phyloP scores from a whole-genome alignment of 2,888 invertebrate genomes.

The Nomada hirtipes region DNA sequence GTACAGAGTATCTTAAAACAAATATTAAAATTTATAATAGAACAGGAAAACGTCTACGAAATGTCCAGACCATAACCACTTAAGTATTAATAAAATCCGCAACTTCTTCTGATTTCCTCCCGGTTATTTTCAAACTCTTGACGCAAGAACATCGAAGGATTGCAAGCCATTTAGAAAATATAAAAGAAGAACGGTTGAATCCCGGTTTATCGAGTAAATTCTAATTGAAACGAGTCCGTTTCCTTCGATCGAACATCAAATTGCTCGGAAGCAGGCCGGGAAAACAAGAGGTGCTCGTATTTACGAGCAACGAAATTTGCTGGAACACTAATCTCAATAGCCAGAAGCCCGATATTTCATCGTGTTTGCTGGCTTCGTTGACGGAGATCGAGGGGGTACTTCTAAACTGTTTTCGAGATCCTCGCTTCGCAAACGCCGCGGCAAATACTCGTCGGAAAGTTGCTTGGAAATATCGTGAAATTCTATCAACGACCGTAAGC shows the following conservation, averaged over 20 bases:
- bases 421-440: conserved; percentile 26
- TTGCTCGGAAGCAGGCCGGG: neutral
- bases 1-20: no score
- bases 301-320: conserved; percentile 11
- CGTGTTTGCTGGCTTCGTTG: neutral
- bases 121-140: no score
- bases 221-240: neutral
- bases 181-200: no score
- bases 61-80: no score
- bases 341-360: conserved; percentile 1
- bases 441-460: conserved; percentile 43
- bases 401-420: conserved; percentile 31
- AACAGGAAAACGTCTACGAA: no score
- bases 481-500: conserved; percentile 46
- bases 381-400: conserved; percentile 19
- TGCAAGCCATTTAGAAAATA: no score
- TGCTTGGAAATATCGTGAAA: conserved; percentile 43
- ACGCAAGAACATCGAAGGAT: no score
- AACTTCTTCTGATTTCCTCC: no score
- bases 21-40: no score
- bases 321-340: neutral
- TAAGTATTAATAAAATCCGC: no score
- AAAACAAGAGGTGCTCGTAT: neutral
- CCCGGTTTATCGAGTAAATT: neutral
- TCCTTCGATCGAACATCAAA: neutral